phyloP scores from a whole-genome alignment of 2,888 invertebrate species.

The Tenthredo livida region DNA sequence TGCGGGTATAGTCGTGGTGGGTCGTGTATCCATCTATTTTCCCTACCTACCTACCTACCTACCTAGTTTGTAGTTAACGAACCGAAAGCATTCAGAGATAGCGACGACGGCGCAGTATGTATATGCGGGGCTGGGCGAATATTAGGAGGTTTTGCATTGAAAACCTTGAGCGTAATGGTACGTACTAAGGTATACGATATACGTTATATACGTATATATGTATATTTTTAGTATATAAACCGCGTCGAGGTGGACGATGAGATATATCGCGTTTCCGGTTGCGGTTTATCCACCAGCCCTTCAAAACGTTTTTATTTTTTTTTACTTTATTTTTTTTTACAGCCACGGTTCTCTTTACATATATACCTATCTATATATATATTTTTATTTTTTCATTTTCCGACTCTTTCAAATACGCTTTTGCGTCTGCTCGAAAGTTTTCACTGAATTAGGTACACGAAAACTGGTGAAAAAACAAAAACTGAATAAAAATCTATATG shows the following conservation, averaged over 20 bases:
- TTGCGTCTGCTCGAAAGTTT: not conserved
- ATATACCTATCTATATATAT: too few species aligned
- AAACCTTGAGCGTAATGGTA: conserved; percentile 26
- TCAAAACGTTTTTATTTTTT: not conserved
- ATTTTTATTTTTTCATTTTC: not conserved
- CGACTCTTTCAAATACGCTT: not conserved
- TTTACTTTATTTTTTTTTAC: not conserved
- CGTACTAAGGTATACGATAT: conserved; percentile 7
- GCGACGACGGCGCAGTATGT: not conserved
- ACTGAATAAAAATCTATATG: not conserved
- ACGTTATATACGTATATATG: not conserved
- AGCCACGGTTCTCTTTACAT: not conserved
- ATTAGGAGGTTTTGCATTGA: conserved; percentile 28
- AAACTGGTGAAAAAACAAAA: not conserved
- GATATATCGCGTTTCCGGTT: conserved; percentile 12
- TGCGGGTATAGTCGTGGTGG: not conserved
- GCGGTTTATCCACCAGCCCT: not conserved
- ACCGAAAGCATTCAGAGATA: conserved; percentile 31
- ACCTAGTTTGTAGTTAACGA: conserved; percentile 40
- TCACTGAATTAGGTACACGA: not conserved
- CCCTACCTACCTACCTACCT: not conserved
- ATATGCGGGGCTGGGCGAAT: not conserved
- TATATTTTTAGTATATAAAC: not conserved
- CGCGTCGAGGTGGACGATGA: not conserved
- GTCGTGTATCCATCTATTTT: not conserved